Conservation (phyloP, 2,797 vertebrate genomes). For the Lates japonicus region DNA sequence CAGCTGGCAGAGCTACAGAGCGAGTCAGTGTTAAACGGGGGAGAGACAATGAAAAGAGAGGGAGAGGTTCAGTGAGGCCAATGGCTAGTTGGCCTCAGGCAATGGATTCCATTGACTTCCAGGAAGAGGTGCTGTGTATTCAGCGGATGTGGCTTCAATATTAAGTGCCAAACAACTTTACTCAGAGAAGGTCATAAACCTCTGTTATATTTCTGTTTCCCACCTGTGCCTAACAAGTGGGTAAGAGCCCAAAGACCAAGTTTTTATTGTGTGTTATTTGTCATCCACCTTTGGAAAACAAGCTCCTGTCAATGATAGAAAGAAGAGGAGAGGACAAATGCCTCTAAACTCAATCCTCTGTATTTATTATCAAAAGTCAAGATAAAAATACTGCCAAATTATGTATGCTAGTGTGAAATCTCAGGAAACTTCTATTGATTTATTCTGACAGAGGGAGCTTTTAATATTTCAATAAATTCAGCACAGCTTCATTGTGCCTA, state of each 20-base stretch:
- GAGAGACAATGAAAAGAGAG: conserved; percentile 56
- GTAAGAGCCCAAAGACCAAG: conserved; percentile 16
- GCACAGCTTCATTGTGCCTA: conserved; percentile 15
- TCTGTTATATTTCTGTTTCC: conserved; percentile 37
- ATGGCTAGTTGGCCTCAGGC: conserved; percentile 58
- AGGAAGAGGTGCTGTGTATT: conserved; percentile 50
- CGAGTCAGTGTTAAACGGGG: conserved; percentile 24
- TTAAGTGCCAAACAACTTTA: conserved; percentile 46
- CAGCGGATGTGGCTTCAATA: conserved; percentile 53
- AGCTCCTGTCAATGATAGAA: neutral
- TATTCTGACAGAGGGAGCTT: conserved; percentile 49
- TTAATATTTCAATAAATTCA: conserved; percentile 43
- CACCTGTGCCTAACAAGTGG: conserved; percentile 34
- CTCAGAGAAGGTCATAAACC: conserved; percentile 35
- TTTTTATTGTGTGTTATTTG: conserved; percentile 23
- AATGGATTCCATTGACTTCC: conserved; percentile 47
- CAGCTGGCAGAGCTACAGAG: conserved; percentile 61
- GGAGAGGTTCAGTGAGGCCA: conserved; percentile 62
- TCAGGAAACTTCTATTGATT: conserved; percentile 59
- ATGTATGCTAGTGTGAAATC: conserved; percentile 6
- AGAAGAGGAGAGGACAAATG: neutral
- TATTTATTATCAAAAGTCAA: conserved; percentile 42
- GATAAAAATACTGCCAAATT: conserved; percentile 34
- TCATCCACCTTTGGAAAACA: conserved; percentile 14
- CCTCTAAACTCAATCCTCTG: conserved; percentile 36